phyloP scores from a whole-genome alignment of 2,797 vertebrate genomes.

The Carcharodon carcharias region DNA sequence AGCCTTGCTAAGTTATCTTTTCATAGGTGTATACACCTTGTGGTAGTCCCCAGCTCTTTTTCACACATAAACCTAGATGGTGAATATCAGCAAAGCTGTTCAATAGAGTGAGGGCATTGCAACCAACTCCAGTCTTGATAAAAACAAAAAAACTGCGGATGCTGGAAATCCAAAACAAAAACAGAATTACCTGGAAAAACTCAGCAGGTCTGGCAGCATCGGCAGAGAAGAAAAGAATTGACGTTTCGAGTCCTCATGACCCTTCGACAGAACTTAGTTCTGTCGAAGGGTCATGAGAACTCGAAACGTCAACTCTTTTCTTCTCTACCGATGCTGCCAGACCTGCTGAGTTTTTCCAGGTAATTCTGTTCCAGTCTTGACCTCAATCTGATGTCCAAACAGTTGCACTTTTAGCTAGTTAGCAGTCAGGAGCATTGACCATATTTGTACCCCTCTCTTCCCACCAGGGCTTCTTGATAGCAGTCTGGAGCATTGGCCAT shows the following conservation, averaged over 20 bases:
- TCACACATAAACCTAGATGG: neutral
- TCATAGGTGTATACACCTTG: neutral
- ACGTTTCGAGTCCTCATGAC: too few species aligned
- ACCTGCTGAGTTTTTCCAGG: too few species aligned
- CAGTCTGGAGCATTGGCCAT: neutral
- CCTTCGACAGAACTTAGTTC: too few species aligned
- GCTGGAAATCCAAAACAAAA: too few species aligned
- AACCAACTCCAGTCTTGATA: conserved; percentile 4
- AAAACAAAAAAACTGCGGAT: too few species aligned
- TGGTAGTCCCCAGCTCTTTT: neutral
- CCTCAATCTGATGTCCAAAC: neutral
- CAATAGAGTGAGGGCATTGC: neutral
- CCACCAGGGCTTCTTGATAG: neutral
- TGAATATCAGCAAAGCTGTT: neutral
- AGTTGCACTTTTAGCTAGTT: neutral
- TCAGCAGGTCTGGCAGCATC: too few species aligned
- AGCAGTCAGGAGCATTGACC: neutral
- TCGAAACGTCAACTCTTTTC: too few species aligned
- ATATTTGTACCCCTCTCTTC: neutral
- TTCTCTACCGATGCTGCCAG: too few species aligned
- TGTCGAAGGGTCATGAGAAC: too few species aligned
- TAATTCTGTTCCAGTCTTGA: too few species aligned
- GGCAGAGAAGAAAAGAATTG: too few species aligned
- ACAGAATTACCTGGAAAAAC: too few species aligned
- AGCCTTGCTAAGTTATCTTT: neutral